phyloP scores from a whole-genome alignment of 2,797 vertebrate genomes.

The Syndactyla subalaris region DNA sequence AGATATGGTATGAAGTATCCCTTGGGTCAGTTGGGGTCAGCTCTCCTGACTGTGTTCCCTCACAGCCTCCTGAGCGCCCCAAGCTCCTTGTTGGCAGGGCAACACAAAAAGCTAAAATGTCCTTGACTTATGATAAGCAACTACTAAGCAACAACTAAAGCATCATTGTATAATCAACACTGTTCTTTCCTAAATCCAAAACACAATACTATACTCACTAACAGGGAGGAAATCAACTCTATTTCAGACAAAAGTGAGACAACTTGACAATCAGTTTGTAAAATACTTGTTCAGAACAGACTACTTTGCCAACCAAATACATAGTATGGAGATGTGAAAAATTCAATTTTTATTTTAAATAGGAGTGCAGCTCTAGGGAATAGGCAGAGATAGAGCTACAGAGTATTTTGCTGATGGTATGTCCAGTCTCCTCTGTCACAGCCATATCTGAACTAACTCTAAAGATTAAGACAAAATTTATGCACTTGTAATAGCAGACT shows the following conservation, averaged over 20 bases:
- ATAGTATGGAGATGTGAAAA: not conserved
- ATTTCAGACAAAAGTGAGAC: not conserved
- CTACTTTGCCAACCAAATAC: not conserved
- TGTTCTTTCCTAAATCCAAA: not conserved
- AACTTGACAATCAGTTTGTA: not conserved
- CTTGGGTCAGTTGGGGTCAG: not conserved
- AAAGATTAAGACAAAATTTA: not conserved
- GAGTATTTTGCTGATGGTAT: not conserved
- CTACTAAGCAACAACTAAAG: not conserved
- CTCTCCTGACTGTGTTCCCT: accelerated
- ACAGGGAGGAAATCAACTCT: not conserved
- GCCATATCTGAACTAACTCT: not conserved
- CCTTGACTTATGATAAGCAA: accelerated
- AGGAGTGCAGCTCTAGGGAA: not conserved
- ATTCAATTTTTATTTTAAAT: not conserved
- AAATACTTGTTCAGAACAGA: not conserved
- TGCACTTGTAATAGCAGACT: not conserved
- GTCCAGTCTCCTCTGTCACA: not conserved
- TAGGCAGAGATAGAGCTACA: not conserved
- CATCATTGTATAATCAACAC: not conserved
- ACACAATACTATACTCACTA: not conserved
- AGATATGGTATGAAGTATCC: not conserved
- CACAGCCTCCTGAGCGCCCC: not conserved
- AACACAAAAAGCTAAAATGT: not conserved
- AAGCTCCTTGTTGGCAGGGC: not conserved